A percentile compares a stretch with the other conserved stretches of the same genome.
Evolutionary conservation across 2,888 invertebrate species (phyloP).

Genomic region (Seladonia tumulorum): DNA sequence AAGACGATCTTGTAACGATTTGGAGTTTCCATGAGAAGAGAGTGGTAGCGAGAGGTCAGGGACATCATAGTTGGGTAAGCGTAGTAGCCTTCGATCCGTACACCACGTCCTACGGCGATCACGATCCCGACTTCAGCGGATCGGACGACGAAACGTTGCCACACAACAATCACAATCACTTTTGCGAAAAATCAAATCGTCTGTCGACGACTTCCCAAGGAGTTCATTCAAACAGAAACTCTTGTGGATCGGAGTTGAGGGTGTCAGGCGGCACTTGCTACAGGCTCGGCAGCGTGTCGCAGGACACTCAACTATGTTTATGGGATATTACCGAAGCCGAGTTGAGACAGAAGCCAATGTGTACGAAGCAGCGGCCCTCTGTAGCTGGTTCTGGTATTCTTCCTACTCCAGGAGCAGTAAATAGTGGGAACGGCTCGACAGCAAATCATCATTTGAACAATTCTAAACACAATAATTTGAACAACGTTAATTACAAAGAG

Average conservation of each 20-base stretch:
- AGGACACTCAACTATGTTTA: conserved; percentile 98
- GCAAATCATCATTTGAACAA: conserved; percentile 79
- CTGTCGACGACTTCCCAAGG: conserved; percentile 78
- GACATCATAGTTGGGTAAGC: conserved; percentile 99
- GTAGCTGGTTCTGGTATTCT: conserved; percentile 80
- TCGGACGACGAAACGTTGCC: conserved; percentile 85
- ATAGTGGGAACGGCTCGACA: conserved; percentile 81
- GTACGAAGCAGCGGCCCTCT: conserved; percentile 83
- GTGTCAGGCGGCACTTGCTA: conserved; percentile 88
- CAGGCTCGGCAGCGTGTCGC: conserved; percentile 96
- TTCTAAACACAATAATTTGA: conserved; percentile 80
- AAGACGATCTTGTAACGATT: conserved; percentile 99
- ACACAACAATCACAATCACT: conserved; percentile 80
- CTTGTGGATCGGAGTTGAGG: conserved; percentile 82
- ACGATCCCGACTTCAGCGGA: conserved; percentile 85
- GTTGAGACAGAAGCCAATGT: conserved; percentile 89
- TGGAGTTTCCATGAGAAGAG: conserved; percentile 97
- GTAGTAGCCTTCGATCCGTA: conserved; percentile 97
- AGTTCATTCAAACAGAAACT: conserved; percentile 83
- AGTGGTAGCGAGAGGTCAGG: conserved; percentile 98
- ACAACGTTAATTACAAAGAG: conserved; percentile 80
- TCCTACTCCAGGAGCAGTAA: conserved; percentile 80
- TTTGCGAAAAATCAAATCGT: conserved; percentile 79
- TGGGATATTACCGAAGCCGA: conserved; percentile 99
- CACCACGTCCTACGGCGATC: conserved; percentile 89